Evolutionary conservation across 2,797 vertebrate genomes (phyloP).

Genomic region (Phataginus tricuspis): DNA sequence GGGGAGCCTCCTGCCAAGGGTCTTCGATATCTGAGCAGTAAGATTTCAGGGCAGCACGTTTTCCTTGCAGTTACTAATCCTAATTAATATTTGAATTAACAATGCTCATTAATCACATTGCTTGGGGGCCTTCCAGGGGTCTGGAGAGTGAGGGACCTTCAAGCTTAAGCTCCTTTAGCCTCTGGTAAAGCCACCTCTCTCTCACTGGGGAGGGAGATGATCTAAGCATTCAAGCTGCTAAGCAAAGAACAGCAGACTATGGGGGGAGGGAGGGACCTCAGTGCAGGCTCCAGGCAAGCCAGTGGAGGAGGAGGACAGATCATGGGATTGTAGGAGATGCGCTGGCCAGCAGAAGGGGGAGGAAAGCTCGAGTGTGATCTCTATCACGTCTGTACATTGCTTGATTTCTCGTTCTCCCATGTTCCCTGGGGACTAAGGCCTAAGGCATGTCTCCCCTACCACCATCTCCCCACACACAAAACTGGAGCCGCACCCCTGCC

Average conservation of each 20-base stretch:
- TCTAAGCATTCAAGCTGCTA: neutral
- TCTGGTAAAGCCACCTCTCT: neutral
- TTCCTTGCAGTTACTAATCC: conserved; percentile 21
- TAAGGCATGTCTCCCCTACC: fast-evolving
- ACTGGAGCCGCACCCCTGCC: neutral
- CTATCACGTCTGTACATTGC: too few species aligned
- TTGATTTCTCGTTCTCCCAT: neutral
- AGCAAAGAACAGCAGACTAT: neutral
- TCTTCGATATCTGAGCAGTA: neutral
- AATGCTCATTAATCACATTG: neutral
- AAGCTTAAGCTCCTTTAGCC: neutral
- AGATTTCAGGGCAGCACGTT: neutral
- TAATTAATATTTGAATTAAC: conserved; percentile 5
- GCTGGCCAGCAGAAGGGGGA: neutral
- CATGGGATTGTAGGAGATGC: fast-evolving
- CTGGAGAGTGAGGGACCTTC: neutral
- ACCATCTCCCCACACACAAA: neutral
- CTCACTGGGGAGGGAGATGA: neutral
- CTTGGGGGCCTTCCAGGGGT: neutral
- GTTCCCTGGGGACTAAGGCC: neutral
- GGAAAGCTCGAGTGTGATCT: neutral
- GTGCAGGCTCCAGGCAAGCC: too few species aligned
- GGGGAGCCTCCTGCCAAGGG: neutral
- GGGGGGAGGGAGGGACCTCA: neutral
- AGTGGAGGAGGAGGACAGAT: fast-evolving